phyloP scores from a whole-genome alignment of 2,888 invertebrate species.

The Drosophila mayaguana region DNA sequence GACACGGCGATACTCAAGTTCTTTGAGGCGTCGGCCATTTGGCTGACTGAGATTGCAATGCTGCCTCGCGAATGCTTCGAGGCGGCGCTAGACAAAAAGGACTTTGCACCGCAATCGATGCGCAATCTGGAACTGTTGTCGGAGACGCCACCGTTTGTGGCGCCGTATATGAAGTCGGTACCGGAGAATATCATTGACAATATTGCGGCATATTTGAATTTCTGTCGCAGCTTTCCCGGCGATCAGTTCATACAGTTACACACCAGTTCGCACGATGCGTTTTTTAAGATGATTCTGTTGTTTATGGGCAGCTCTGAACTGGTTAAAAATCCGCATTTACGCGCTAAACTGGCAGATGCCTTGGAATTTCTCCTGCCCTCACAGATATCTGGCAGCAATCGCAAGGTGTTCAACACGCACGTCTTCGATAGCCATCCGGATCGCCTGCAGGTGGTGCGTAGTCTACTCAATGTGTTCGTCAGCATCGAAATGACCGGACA shows the following conservation, averaged over 20 bases:
- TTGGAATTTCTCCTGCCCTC: conserved; percentile 94
- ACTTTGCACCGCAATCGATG: conserved; percentile 88
- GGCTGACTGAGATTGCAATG: conserved; percentile 93
- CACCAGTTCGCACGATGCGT: conserved; percentile 86
- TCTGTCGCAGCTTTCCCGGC: conserved; percentile 89
- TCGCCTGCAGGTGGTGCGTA: conserved; percentile 90
- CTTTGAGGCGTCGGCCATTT: conserved; percentile 92
- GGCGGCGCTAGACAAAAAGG: conserved; percentile 76
- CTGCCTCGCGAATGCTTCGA: conserved; percentile 84
- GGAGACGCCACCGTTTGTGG: conserved; percentile 89
- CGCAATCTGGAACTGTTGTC: conserved; percentile 79
- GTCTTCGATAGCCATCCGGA: conserved; percentile 92
- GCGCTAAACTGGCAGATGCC: conserved; percentile 95
- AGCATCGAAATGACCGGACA: conserved; percentile 99
- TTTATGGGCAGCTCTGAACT: conserved; percentile 94
- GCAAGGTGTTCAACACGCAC: conserved; percentile 87
- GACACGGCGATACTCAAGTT: conserved; percentile 90
- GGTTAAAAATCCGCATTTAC: conserved; percentile 95
- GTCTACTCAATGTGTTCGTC: conserved; percentile 96
- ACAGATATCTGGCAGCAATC: conserved; percentile 84
- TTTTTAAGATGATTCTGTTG: conserved; percentile 92
- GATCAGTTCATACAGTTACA: conserved; percentile 89
- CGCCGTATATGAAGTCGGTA: conserved; percentile 91
- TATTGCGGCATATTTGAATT: conserved; percentile 92
- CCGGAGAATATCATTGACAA: conserved; percentile 97